phyloP scores from a whole-genome alignment of 2,888 invertebrate genomes.

The Drosophila aldrichi region DNA sequence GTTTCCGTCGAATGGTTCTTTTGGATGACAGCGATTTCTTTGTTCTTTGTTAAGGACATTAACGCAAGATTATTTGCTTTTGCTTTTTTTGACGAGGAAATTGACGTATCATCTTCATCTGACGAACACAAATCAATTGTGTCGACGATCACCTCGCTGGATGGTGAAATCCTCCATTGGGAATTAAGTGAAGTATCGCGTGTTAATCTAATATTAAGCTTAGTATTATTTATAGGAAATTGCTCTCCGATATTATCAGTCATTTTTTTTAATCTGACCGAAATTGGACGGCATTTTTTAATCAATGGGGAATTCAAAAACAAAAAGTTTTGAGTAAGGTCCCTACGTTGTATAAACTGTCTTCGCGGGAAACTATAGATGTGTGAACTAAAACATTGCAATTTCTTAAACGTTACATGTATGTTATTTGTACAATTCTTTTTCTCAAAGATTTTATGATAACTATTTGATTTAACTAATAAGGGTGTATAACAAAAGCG shows the following conservation, averaged over 20 bases:
- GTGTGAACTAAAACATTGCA: conserved; percentile 80
- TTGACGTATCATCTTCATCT: conserved; percentile 86
- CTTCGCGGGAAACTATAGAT: conserved; percentile 84
- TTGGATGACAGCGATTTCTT: conserved; percentile 31
- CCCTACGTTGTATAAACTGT: conserved; percentile 82
- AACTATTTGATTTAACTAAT: conserved; percentile 71
- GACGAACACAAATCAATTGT: conserved; percentile 90
- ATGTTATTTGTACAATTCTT: conserved; percentile 67
- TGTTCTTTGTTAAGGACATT: conserved; percentile 53
- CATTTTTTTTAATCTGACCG: conserved; percentile 83
- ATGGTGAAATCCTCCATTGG: conserved; percentile 84
- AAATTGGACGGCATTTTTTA: conserved; percentile 84
- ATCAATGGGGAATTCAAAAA: conserved; percentile 84
- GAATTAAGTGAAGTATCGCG: conserved; percentile 82
- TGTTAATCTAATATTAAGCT: conserved; percentile 83
- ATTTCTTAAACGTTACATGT: conserved; percentile 83
- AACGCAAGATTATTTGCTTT: conserved; percentile 47
- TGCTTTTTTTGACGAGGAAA: conserved; percentile 26
- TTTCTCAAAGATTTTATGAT: conserved; percentile 82
- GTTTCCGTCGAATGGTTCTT: conserved; percentile 22
- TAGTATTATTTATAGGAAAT: conserved; percentile 62
- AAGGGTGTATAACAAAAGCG: conserved; percentile 86
- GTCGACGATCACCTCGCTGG: conserved; percentile 85
- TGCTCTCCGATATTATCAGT: conserved; percentile 76
- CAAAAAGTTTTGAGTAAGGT: conserved; percentile 81